phyloP scores from a whole-genome alignment of 2,797 vertebrate species.

The Tympanoctomys barrerae region DNA sequence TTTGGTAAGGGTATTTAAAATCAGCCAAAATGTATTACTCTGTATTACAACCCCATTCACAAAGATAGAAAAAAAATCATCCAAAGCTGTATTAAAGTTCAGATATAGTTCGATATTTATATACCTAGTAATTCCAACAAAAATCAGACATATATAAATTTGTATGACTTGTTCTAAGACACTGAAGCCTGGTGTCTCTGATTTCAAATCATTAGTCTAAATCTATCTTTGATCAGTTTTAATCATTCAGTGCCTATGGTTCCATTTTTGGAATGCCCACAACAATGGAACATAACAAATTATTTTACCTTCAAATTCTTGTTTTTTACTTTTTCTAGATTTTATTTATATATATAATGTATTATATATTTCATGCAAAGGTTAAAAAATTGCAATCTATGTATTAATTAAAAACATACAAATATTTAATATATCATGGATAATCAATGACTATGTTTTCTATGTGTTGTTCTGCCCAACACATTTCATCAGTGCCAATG shows the following conservation, averaged over 20 bases:
- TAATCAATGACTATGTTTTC: background rate
- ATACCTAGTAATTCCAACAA: background rate
- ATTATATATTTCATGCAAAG: background rate
- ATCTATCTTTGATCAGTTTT: background rate
- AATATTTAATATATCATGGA: background rate
- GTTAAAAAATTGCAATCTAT: background rate
- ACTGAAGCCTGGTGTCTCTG: background rate
- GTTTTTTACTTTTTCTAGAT: background rate
- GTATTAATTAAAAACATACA: background rate
- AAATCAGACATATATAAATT: background rate
- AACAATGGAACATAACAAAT: background rate
- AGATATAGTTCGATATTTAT: background rate
- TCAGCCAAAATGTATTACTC: background rate
- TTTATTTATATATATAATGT: too few relatives aligned
- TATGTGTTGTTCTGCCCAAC: background rate
- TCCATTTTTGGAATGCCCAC: background rate
- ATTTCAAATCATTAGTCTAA: conserved; percentile 17
- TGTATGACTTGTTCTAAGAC: background rate
- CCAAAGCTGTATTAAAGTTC: background rate
- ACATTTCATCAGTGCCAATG: background rate
- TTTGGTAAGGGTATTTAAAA: background rate
- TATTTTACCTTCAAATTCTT: background rate
- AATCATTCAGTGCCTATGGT: background rate
- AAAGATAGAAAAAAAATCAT: background rate
- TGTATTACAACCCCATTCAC: background rate